phyloP scores from a whole-genome alignment of 2,113 vertebrate genomes.

The Nothoprocta perdicaria region DNA sequence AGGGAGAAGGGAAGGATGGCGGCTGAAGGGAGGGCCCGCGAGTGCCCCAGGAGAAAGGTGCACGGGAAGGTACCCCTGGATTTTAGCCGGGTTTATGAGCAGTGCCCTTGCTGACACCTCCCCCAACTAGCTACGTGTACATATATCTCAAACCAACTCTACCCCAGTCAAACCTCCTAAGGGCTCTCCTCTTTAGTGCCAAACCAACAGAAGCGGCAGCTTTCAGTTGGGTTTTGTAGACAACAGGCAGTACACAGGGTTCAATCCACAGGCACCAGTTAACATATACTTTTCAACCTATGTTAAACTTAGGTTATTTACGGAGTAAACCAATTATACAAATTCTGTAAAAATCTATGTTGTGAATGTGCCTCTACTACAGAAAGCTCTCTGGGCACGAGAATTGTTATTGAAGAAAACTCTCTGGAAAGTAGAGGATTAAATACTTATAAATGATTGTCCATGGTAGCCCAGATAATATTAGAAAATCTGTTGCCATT shows the following conservation, averaged over 20 bases:
- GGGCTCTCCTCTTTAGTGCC: neutral
- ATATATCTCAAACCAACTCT: neutral
- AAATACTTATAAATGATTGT: neutral
- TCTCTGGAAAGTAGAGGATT: neutral
- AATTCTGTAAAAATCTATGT: neutral
- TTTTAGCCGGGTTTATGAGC: neutral
- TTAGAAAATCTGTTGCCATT: constrained; percentile 15
- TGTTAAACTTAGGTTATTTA: neutral
- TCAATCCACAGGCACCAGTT: neutral
- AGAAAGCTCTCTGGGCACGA: neutral
- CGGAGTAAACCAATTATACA: neutral
- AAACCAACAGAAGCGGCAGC: neutral
- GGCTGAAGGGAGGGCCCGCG: neutral
- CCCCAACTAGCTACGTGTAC: neutral
- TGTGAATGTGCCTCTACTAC: neutral
- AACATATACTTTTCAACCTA: neutral
- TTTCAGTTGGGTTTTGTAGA: neutral
- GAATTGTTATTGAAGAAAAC: neutral
- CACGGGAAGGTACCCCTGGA: neutral
- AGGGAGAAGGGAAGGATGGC: neutral
- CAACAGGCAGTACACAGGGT: neutral
- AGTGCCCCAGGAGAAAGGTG: neutral
- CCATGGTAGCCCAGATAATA: neutral
- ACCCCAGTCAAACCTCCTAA: neutral
- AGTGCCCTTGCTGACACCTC: neutral